phyloP scores from a whole-genome alignment of 2,888 invertebrate genomes.

The Carabus problematicus region DNA sequence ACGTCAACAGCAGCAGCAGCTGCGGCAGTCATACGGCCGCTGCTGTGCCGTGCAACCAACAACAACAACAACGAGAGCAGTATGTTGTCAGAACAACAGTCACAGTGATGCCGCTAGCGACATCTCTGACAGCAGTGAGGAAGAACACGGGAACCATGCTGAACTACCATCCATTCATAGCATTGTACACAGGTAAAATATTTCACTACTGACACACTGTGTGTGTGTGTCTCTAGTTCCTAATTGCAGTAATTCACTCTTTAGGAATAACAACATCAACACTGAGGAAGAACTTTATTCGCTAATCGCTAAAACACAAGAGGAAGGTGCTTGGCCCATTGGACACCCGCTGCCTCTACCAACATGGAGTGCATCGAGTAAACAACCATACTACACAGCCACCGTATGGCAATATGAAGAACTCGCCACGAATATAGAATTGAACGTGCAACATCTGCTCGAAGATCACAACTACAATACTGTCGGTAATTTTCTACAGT shows the following conservation, averaged over 20 bases:
- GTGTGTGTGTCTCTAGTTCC: neutral
- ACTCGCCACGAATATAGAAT: slow-evolving; percentile 80
- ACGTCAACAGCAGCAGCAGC: slow-evolving; percentile 3
- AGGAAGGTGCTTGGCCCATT: slow-evolving; percentile 68
- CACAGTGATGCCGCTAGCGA: too few relatives aligned
- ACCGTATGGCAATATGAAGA: slow-evolving; percentile 76
- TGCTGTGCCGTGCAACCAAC: slow-evolving; percentile 17
- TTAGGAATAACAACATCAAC: slow-evolving; percentile 44
- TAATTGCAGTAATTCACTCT: neutral
- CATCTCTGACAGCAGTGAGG: too few relatives aligned
- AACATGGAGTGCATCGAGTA: slow-evolving; percentile 67
- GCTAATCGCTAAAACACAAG: slow-evolving; percentile 56
- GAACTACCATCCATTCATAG: neutral
- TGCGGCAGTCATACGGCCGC: neutral
- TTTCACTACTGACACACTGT: neutral
- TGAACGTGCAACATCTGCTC: slow-evolving; percentile 79
- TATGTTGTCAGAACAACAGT: too few relatives aligned
- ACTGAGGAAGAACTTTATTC: slow-evolving; percentile 45
- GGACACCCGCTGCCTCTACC: slow-evolving; percentile 79
- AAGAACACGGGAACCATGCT: too few relatives aligned
- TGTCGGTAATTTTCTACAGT: slow-evolving; percentile 80
- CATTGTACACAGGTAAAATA: slow-evolving; percentile 20
- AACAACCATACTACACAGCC: slow-evolving; percentile 61
- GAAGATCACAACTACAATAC: slow-evolving; percentile 90
- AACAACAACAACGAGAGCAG: neutral